Conservation (phyloP, 2,888 invertebrate species). For the Ormyrus nitidulus region DNA sequence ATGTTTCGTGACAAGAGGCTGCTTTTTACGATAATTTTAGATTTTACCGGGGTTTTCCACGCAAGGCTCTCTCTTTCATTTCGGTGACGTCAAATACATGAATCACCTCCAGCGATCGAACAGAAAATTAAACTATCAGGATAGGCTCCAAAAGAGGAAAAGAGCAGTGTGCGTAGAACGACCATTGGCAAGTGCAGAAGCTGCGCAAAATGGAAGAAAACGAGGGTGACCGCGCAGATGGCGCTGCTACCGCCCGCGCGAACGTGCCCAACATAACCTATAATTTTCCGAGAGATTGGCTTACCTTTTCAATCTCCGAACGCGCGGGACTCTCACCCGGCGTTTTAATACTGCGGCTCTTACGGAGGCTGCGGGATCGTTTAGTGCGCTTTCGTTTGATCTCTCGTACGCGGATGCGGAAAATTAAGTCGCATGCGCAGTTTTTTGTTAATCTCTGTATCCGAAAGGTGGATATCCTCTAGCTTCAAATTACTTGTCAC, state of each 20-base stretch:
- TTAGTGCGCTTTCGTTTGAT: neutral
- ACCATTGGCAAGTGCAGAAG: no score
- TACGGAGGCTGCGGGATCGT: neutral
- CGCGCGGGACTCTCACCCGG: neutral
- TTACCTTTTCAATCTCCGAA: constrained; percentile 21
- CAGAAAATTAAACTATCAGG: constrained; percentile 43
- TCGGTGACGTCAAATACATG: no score
- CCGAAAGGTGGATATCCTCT: no score
- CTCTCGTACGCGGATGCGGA: neutral
- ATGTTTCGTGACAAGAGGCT: no score
- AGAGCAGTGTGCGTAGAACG: no score
- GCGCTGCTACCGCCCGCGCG: neutral
- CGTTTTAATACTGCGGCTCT: neutral
- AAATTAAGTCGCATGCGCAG: neutral
- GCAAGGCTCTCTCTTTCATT: no score
- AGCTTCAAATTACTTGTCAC: no score
- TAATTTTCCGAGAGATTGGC: constrained; percentile 40
- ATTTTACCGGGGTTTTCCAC: no score
- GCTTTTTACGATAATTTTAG: no score
- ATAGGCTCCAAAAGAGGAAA: no score
- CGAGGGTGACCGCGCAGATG: neutral
- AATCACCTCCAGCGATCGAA: neutral
- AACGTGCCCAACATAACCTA: constrained; percentile 29
- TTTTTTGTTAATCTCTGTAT: no score
- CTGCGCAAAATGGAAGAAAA: constrained; percentile 16